Percentiles rank a stretch among this genome's conserved stretches.
Conservation (phyloP, 2,113 vertebrate genomes). For the Tiliqua scincoides region DNA sequence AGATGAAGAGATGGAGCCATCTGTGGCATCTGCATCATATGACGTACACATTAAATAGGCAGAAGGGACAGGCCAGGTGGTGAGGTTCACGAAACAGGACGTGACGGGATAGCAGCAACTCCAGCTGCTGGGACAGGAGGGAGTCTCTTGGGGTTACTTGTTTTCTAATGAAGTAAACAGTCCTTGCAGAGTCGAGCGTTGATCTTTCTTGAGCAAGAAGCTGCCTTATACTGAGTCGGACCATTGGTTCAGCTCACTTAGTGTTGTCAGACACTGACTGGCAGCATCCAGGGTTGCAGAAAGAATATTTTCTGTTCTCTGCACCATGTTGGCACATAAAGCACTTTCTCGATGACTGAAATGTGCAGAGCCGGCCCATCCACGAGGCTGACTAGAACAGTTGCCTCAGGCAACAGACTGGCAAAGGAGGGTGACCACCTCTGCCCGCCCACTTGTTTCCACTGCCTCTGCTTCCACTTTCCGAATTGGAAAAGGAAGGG, state of each 20-base stretch:
- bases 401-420: too few species aligned
- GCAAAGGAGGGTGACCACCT: too few species aligned
- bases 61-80: conserved; percentile 5
- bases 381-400: too few species aligned
- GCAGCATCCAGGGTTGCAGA: too few species aligned
- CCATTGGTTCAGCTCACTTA: neutral
- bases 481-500: too few species aligned
- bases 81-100: neutral
- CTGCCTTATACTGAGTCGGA: neutral
- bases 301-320: too few species aligned
- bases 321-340: too few species aligned
- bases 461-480: too few species aligned
- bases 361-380: too few species aligned
- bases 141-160: neutral
- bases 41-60: conserved; percentile 2
- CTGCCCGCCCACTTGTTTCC: too few species aligned
- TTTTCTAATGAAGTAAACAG: neutral
- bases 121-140: neutral
- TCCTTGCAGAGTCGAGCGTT: neutral
- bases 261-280: too few species aligned
- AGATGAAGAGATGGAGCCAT: neutral
- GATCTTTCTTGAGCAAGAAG: neutral
- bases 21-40: neutral
- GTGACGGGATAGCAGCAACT: neutral
- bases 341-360: too few species aligned